phyloP scores from a whole-genome alignment of 2,113 vertebrate genomes.

The Cyanoderma ruficeps region DNA sequence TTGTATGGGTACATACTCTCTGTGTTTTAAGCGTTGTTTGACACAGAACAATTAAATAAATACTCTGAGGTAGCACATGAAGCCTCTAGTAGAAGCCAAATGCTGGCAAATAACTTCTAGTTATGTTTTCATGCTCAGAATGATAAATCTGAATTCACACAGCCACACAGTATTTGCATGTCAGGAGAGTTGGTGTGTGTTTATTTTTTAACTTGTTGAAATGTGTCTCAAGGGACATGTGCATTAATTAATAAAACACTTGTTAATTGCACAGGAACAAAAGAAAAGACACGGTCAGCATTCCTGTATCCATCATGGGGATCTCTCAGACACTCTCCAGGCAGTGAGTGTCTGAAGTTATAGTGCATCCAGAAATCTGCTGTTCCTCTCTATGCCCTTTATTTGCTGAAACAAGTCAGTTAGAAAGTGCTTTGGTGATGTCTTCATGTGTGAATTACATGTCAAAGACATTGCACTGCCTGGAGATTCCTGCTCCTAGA shows the following conservation, averaged over 20 bases:
- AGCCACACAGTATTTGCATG: neutral
- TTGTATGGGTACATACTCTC: neutral
- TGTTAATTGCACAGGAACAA: conserved; percentile 40
- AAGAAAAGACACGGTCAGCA: conserved; percentile 28
- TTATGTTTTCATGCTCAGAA: neutral
- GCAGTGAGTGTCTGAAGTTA: neutral
- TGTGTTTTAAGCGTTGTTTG: neutral
- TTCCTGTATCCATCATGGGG: neutral
- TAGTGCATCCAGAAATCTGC: conserved; percentile 31
- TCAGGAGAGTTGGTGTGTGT: neutral
- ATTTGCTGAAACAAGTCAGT: conserved; percentile 54
- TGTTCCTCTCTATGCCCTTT: neutral
- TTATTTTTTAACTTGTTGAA: neutral
- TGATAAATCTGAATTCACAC: neutral
- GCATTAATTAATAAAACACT: conserved; percentile 37
- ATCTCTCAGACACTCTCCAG: neutral
- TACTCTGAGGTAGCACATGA: neutral
- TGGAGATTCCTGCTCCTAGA: conserved; percentile 52
- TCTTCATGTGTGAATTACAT: conserved; percentile 55
- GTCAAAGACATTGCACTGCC: conserved; percentile 29
- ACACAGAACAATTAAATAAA: neutral
- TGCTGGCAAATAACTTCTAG: neutral
- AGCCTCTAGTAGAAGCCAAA: neutral
- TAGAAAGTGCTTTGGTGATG: conserved; percentile 65
- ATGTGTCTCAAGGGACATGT: neutral